A percentile compares a stretch with the other conserved stretches of the same genome.
Evolutionary conservation across 2,888 invertebrate species (phyloP).

Genomic region (Spodoptera picta): DNA sequence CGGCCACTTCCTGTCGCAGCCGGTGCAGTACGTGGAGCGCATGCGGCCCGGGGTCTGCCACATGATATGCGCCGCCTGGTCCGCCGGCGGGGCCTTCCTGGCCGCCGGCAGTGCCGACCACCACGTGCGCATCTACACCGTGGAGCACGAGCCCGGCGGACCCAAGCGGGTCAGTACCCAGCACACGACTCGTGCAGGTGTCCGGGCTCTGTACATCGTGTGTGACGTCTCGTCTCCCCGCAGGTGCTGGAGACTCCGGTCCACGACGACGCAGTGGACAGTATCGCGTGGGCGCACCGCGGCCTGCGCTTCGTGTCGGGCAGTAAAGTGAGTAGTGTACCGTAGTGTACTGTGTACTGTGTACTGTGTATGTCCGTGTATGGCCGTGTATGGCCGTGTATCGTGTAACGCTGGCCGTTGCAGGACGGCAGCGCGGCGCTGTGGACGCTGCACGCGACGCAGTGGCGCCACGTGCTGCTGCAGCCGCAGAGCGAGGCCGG

Average conservation of each 20-base stretch:
- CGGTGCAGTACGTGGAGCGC: slow-evolving; percentile 96
- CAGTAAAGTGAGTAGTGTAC: slow-evolving; percentile 88
- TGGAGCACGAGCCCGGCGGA: slow-evolving; percentile 87
- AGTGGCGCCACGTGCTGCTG: slow-evolving; percentile 94
- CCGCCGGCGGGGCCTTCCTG: slow-evolving; percentile 89
- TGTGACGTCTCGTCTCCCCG: too few species aligned
- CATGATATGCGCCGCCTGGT: slow-evolving; percentile 94
- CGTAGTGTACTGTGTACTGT: too few species aligned
- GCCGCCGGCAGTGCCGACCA: slow-evolving; percentile 98
- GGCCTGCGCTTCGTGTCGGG: slow-evolving; percentile 97
- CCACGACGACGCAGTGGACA: slow-evolving; percentile 98
- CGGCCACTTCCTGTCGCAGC: slow-evolving; percentile 90
- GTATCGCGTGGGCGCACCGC: slow-evolving; percentile 97
- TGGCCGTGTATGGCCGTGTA: too few species aligned
- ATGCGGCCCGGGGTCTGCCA: slow-evolving; percentile 97
- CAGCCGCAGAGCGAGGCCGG: slow-evolving; percentile 68
- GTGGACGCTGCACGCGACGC: slow-evolving; percentile 96
- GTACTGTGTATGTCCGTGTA: too few species aligned
- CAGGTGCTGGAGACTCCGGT: slow-evolving; percentile 91
- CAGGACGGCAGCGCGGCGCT: slow-evolving; percentile 97
- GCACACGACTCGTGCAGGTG: not conserved
- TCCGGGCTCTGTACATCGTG: too few species aligned
- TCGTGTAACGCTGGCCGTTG: not conserved
- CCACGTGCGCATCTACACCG: slow-evolving; percentile 96
- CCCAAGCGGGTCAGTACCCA: slow-evolving; percentile 81